Evolutionary conservation across 2,113 vertebrate species (phyloP), one percentile per base, ranked within the genome.

Genomic region (Lophius piscatorius): DNA sequence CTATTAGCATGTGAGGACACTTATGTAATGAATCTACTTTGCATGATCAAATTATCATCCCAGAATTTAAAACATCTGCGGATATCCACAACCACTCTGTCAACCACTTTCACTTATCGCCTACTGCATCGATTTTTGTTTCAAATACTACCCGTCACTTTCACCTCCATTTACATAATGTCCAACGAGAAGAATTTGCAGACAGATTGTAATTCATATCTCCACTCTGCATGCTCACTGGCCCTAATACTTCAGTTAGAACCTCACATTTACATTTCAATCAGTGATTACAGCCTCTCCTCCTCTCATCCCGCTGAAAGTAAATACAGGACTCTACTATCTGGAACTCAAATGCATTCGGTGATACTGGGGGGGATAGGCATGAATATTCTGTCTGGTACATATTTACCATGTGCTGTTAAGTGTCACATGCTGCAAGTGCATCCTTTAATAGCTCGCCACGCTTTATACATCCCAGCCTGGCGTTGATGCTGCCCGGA

Each of bases 201-300:
- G 78, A 61, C 52, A 67, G 74, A 85, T 87, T 87, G 82, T 76
- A 86, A 90, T 88, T 90, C 80, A 84, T 77, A 84, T 76, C 83
- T 74, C 70, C 57, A 61, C 76, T 85, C 70, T 26, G 65, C 38
- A 38, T 23, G 24, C 70, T 70, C 21, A 57, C 59, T 52, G 28
- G 62, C 63, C 28, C 59, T 63, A 66, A 78, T 79, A 83, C 82
- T 84, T 73, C 74, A 85, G 78, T 68, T 81, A 68, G 78, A 65
- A 41, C 71, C 78, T 74, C 77, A 73, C 76, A 89, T 90, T 87
- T 87, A 82, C 82, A 88, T 90, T 81, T 89, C 80, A 83, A 83
- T 88, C 82, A 86, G 76, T 80, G 65, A 84, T 84, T 76, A 84
- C 62, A 67, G 78, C 67, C 70, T 82, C 68, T 80, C 68, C 71